These are phyloP conservation scores for Eupeodes luniger DNA, from an alignment of 2,888 invertebrate genomes.

Conservation along the genomic window DNA sequence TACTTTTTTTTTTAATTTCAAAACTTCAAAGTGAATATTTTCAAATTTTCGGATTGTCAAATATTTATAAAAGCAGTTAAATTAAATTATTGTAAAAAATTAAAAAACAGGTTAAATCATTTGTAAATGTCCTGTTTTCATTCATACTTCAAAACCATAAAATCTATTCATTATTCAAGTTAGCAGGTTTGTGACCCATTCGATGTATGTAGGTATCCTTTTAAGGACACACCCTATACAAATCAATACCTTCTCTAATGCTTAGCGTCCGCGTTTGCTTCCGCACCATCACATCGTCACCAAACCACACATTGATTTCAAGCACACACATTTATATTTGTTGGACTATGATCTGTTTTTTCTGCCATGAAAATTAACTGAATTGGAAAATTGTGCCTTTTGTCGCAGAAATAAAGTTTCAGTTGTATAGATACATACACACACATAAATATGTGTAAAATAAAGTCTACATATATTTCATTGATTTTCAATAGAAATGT, in stretches of 20 bases:
- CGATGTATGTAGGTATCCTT: no score
- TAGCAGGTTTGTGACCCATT: no score
- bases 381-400: slow-evolving; percentile 74
- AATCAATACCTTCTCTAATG: background rate
- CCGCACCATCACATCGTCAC: slow-evolving; percentile 51
- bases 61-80: no score
- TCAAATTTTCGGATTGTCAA: no score
- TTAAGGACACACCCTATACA: background rate
- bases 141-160: no score
- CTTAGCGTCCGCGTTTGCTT: background rate
- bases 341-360: slow-evolving; percentile 69
- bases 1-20: no score
- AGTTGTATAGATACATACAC: no score
- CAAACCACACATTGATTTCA: slow-evolving; percentile 66
- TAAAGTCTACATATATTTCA: slow-evolving; percentile 26
- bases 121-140: no score
- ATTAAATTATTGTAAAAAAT: no score
- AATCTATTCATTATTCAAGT: no score
- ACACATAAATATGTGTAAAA: slow-evolving; percentile 2
- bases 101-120: no score
- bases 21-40: no score
- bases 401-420: slow-evolving; percentile 62
- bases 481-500: slow-evolving; percentile 71
- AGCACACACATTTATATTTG: slow-evolving; percentile 10
- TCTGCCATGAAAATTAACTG: slow-evolving; percentile 72